Percentiles rank a stretch among this genome's conserved stretches.
Conservation (phyloP, 2,113 vertebrate genomes). For the Pygoscelis adeliae region DNA sequence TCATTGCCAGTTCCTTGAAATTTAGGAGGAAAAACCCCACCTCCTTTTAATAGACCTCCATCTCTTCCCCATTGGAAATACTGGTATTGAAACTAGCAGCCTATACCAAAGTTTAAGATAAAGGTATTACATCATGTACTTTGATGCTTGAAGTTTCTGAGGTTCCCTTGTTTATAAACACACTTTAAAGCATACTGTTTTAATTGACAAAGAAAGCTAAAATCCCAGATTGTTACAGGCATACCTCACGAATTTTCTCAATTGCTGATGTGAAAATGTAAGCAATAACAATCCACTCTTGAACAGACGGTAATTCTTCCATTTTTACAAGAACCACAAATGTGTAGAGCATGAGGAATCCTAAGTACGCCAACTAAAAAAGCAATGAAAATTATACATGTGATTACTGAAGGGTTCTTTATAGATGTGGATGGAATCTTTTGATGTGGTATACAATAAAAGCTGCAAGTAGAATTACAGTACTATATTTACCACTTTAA, state of each 20-base stretch:
- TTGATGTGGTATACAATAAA: not conserved
- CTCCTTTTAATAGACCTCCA: not conserved
- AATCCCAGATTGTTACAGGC: not conserved
- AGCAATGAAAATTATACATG: not conserved
- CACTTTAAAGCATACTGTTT: not conserved
- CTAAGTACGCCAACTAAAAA: constrained; percentile 90
- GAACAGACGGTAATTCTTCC: constrained; percentile 83
- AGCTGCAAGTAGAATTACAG: not conserved
- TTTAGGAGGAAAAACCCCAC: not conserved
- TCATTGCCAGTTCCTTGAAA: not conserved
- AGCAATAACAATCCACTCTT: constrained; percentile 97
- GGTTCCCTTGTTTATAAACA: not conserved
- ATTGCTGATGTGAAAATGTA: constrained; percentile 97
- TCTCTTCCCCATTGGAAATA: not conserved
- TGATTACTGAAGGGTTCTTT: not conserved
- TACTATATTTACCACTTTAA: not conserved
- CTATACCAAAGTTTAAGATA: not conserved
- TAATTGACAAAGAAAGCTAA: not conserved
- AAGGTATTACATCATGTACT: not conserved
- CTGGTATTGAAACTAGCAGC: not conserved
- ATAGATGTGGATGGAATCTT: not conserved
- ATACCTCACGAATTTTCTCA: constrained; percentile 96
- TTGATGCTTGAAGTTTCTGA: not conserved
- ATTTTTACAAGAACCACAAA: constrained; percentile 95
- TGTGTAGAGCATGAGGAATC: constrained; percentile 96